phyloP scores from a whole-genome alignment of 2,888 invertebrate species.

The Pyrochroa serraticornis region DNA sequence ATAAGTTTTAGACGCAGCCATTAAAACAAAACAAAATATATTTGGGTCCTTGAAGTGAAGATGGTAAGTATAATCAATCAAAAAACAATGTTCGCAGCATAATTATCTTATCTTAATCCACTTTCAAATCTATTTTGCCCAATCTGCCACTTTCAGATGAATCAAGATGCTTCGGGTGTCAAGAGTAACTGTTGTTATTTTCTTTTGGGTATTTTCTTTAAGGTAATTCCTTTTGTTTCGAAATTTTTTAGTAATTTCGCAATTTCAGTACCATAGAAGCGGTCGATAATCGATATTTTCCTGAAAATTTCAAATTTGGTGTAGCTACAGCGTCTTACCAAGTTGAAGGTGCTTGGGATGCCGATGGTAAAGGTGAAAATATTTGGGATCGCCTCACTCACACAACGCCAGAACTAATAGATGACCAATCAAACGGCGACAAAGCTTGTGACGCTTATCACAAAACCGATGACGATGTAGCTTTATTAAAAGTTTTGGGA shows the following conservation, averaged over 20 bases:
- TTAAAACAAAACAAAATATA: no score
- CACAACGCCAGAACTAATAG: constrained; percentile 58
- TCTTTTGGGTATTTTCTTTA: background rate
- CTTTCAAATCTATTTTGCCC: background rate
- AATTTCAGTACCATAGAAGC: background rate
- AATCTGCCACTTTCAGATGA: background rate
- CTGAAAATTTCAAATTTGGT: constrained; percentile 38
- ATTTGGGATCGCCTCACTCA: constrained; percentile 74
- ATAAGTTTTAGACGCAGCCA: no score
- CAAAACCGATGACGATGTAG: constrained; percentile 65
- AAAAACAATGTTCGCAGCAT: no score
- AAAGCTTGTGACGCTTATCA: constrained; percentile 71
- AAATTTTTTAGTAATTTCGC: background rate
- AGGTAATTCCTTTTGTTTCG: background rate
- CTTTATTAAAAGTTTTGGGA: constrained; percentile 63
- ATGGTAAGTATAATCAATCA: background rate
- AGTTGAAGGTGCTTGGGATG: constrained; percentile 45
- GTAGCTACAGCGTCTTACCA: constrained; percentile 42
- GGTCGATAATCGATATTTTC: constrained; percentile 45
- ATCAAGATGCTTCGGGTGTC: background rate
- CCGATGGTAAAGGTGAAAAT: constrained; percentile 63
- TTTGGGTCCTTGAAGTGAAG: background rate
- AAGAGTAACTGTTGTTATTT: background rate
- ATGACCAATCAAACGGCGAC: constrained; percentile 64
- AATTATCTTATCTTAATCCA: no score